These are phyloP conservation scores for Cepaea hortensis DNA, from an alignment of 2,888 invertebrate genomes.

Conservation along the genomic window DNA sequence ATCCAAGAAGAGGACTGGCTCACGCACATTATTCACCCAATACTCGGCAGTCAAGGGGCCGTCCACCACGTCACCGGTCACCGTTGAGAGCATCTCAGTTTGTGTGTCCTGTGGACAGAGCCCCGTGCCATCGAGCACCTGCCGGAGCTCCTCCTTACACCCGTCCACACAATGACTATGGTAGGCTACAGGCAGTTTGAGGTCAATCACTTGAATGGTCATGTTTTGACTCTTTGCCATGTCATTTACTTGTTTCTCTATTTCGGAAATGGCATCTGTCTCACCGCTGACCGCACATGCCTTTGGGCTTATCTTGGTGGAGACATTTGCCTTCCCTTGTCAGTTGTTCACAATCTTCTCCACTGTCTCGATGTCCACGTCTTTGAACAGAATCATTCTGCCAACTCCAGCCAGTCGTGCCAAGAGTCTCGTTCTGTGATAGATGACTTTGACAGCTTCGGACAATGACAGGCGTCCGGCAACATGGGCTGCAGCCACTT, in stretches of 20 bases:
- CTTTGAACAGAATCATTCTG: conserved; percentile 59
- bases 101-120: conserved; percentile 32
- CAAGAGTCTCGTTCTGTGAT: conserved; percentile 56
- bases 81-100: conserved; percentile 58
- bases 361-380: conserved; percentile 48
- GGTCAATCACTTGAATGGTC: conserved; percentile 47
- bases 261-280: conserved; percentile 42
- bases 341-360: conserved; percentile 48
- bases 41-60: conserved; percentile 53
- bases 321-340: conserved; percentile 44
- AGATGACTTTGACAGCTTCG: conserved; percentile 48
- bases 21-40: conserved; percentile 62
- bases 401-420: conserved; percentile 56
- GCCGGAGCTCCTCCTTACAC: conserved; percentile 50
- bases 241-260: conserved; percentile 46
- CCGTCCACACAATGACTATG: conserved; percentile 60
- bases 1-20: conserved; percentile 59
- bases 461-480: conserved; percentile 56
- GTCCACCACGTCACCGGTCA: conserved; percentile 54
- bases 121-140: conserved; percentile 46
- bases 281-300: conserved; percentile 57
- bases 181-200: conserved; percentile 60
- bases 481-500: conserved; percentile 52
- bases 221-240: not conserved
- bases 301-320: conserved; percentile 53